These are phyloP conservation scores for Apamea sordens DNA, from an alignment of 2,888 invertebrate species.

Conservation along the genomic window DNA sequence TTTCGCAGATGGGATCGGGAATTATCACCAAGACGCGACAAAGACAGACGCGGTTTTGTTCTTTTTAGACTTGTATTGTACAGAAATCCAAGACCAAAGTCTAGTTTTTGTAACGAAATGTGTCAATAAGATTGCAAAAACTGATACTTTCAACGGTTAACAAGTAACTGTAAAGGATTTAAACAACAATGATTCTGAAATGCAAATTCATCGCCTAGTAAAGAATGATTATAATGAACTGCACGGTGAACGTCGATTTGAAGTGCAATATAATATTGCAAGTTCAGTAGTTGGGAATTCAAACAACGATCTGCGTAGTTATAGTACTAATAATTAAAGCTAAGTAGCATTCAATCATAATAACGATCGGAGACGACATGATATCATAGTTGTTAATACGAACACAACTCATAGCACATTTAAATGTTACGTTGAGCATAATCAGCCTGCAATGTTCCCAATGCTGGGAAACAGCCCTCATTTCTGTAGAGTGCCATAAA, in stretches of 20 bases:
- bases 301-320: conserved; percentile 28
- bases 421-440: not conserved
- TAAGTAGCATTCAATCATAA: conserved; percentile 28
- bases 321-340: conserved; percentile 17
- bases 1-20: conserved; percentile 23
- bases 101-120: conserved; percentile 18
- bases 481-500: not conserved
- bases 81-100: conserved; percentile 6
- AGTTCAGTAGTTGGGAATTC: not conserved
- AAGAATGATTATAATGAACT: conserved; percentile 26
- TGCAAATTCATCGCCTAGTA: conserved; percentile 26
- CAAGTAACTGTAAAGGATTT: conserved; percentile 4
- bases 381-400: conserved; percentile 1
- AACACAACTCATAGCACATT: conserved; percentile 6
- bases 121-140: conserved; percentile 32
- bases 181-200: conserved; percentile 32
- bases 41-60: conserved; percentile 14
- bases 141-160: conserved; percentile 9
- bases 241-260: conserved; percentile 33
- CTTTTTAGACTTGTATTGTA: not conserved
- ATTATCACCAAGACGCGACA: conserved; percentile 39
- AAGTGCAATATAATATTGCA: conserved; percentile 42
- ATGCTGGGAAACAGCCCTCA: not conserved
- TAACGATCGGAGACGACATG: not conserved
- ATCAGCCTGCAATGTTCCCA: not conserved